Percentiles rank a stretch among this genome's conserved stretches.
Evolutionary conservation across 2,888 invertebrate species (phyloP).

Genomic region (Stictocephala bisonia): DNA sequence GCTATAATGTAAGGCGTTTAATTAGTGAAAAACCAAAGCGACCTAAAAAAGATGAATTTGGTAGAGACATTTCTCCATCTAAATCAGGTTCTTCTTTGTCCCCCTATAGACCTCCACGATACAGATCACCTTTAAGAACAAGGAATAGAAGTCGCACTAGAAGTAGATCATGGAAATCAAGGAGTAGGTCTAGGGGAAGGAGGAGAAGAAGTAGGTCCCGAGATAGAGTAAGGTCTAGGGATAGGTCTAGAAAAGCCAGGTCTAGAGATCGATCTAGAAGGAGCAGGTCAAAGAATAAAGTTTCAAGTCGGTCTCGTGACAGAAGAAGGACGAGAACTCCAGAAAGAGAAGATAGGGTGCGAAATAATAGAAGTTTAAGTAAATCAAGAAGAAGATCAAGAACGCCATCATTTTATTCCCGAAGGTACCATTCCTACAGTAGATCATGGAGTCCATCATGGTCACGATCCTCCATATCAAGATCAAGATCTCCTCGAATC

Average conservation of each 20-base stretch:
- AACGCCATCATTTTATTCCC: slow-evolving; percentile 64
- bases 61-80: slow-evolving; percentile 71
- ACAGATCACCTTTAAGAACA: slow-evolving; percentile 51
- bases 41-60: slow-evolving; percentile 80
- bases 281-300: slow-evolving; percentile 40
- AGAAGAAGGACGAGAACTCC: slow-evolving; percentile 60
- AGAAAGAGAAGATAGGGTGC: slow-evolving; percentile 58
- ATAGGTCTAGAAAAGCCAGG: slow-evolving; percentile 52
- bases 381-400: slow-evolving; percentile 40
- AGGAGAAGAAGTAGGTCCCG: slow-evolving; percentile 62
- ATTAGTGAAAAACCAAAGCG: slow-evolving; percentile 75
- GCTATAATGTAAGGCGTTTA: slow-evolving; percentile 85
- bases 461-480: slow-evolving; percentile 70
- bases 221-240: slow-evolving; percentile 61
- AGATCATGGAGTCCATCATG: slow-evolving; percentile 68
- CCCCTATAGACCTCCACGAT: slow-evolving; percentile 55
- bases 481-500: slow-evolving; percentile 62
- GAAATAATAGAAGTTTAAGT: slow-evolving; percentile 56
- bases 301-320: slow-evolving; percentile 36
- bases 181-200: slow-evolving; percentile 64
- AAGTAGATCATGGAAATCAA: slow-evolving; percentile 62
- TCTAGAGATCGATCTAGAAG: slow-evolving; percentile 37
- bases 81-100: slow-evolving; percentile 58
- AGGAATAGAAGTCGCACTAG: slow-evolving; percentile 58
- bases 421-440: slow-evolving; percentile 43